Conservation (phyloP, 2,113 vertebrate species). For the Synodontis membranacea region DNA sequence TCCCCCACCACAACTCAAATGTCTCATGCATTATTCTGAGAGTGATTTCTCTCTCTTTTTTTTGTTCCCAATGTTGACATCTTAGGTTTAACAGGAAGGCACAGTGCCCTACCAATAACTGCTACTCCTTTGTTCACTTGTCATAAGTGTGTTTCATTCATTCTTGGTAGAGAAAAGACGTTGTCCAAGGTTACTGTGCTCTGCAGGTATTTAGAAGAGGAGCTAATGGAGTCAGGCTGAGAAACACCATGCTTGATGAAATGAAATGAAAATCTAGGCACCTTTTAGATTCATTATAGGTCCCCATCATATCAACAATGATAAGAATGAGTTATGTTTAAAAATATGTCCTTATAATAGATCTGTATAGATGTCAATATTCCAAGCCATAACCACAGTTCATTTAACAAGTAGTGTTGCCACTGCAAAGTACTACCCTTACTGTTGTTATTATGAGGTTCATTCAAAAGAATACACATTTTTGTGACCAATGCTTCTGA, state of each 20-base stretch:
- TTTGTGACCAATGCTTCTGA: not conserved
- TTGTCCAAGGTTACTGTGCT: conserved; percentile 59
- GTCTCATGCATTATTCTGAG: conserved; percentile 75
- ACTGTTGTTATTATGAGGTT: not conserved
- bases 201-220: conserved; percentile 10
- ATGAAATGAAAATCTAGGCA: not conserved
- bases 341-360: not conserved
- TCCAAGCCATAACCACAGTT: not conserved
- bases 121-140: conserved; percentile 68
- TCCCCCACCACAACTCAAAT: conserved; percentile 66
- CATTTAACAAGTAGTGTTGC: conserved; percentile 59
- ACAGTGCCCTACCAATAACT: conserved; percentile 69
- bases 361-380: not conserved
- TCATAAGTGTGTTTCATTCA: conserved; percentile 66
- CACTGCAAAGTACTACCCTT: conserved; percentile 61
- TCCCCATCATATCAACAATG: not conserved
- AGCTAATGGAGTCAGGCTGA: conserved; percentile 30
- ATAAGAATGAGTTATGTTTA: not conserved
- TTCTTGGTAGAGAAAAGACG: conserved; percentile 62
- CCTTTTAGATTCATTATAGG: not conserved
- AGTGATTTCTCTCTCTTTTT: conserved; percentile 62
- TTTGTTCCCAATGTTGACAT: conserved; percentile 66
- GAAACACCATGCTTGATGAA: conserved; percentile 50
- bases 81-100: conserved; percentile 65
- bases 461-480: not conserved